Evolutionary conservation across 2,888 invertebrate genomes (phyloP).

Genomic region (Bellardia pandia): DNA sequence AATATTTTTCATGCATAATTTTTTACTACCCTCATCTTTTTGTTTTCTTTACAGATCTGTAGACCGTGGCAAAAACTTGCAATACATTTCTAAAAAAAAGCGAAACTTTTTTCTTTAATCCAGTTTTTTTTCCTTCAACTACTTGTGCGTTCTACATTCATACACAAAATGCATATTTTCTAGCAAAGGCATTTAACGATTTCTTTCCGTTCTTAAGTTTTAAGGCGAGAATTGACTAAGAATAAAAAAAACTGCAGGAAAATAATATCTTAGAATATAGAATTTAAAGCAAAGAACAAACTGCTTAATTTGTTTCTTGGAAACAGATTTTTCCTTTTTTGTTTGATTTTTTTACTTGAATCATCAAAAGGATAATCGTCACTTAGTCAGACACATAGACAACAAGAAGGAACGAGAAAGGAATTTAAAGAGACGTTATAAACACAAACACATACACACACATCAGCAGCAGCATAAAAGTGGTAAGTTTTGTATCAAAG

Average conservation of each 20-base stretch:
- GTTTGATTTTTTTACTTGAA: constrained; percentile 47
- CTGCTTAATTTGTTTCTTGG: constrained; percentile 52
- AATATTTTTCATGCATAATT: background rate
- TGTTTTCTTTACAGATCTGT: constrained; percentile 61
- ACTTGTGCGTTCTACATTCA: constrained; percentile 38
- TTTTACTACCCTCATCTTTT: background rate
- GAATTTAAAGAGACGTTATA: background rate
- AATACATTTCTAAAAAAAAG: background rate
- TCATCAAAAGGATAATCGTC: constrained; percentile 54
- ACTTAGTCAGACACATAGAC: constrained; percentile 15
- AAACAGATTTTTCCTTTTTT: constrained; percentile 55
- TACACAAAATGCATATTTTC: constrained; percentile 70
- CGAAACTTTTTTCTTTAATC: background rate
- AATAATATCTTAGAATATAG: constrained; percentile 38
- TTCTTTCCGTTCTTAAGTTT: constrained; percentile 43
- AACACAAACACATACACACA: too few relatives aligned
- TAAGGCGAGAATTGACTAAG: constrained; percentile 26
- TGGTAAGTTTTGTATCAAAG: constrained; percentile 58
- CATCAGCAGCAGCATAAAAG: constrained; percentile 21
- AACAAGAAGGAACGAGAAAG: background rate
- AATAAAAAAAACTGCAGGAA: constrained; percentile 3
- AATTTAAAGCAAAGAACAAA: background rate
- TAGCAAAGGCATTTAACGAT: constrained; percentile 64
- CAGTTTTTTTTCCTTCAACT: constrained; percentile 15
- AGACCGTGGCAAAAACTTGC: constrained; percentile 32